Base-by-base conservation (phyloP, 2,113 vertebrate species). In the Bostrychus sinensis region DNA sequence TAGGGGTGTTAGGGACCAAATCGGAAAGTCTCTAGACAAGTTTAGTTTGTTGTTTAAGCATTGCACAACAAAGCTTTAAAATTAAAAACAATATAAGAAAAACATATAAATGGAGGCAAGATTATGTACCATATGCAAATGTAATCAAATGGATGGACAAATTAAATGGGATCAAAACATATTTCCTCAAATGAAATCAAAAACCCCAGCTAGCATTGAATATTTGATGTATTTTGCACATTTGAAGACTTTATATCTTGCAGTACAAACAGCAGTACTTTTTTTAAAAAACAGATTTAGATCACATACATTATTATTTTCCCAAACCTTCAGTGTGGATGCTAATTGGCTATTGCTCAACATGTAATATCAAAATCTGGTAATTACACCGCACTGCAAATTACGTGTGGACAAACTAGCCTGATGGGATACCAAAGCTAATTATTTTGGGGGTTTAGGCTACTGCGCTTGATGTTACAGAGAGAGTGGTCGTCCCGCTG, bases 401-500 rank as follows among this genome's bases (percentile, higher is more conserved):
- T 22, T 55, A 28, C 28, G 19, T 20, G 53, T 36, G 32, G 32
- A 19, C 53, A 55, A 65, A 23, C 43, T 12, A 65, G 51, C 54
- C 65, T 63, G 37, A 32, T 45, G 41, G 50, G 14, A 7, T 37
- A 54, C 51, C 36, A 54, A 14, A 69, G 37, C 36, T 62, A 62
- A 73, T 82, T 68, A 70, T 65, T 63, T 41, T 58, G 59, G 39
- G 46, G 64, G 74, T 43, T 46, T 41, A 30, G 32, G 56, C 37
- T 55, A 16, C 56, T 64, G 77, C 62, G 68, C 70, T 78, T 61
- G 74, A 76, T 66, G 36, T 39, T 70, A 68, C 63, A 54, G 22
- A 26, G 56, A 17, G 37, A 64, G 56, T 66, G 5, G 65, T 70
- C 61, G 66, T 61, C 79, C 79, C 74, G 77, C 74, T 59, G 56